A percentile compares a stretch with the other conserved stretches of the same genome.
Conservation (phyloP, 2,113 vertebrate genomes). For the Miniopterus natalensis region DNA sequence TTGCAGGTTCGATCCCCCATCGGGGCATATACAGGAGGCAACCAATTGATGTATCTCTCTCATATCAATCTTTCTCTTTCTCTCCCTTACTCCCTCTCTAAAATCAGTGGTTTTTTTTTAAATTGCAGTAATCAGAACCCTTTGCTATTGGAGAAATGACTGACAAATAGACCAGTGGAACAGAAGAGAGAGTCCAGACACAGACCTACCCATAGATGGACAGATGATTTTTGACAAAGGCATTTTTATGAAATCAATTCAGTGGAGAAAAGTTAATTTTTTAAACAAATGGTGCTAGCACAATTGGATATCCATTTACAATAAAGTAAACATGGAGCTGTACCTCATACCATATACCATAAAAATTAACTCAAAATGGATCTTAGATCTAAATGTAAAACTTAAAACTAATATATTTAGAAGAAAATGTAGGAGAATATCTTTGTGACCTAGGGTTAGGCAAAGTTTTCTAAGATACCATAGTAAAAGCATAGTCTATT, state of each 20-base stretch:
- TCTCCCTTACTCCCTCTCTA: too few species aligned
- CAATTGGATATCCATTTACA: neutral
- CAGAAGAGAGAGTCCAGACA: neutral
- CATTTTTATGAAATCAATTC: neutral
- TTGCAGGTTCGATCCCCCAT: too few species aligned
- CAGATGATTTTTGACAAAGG: neutral
- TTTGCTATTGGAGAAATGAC: neutral
- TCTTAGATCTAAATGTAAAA: neutral
- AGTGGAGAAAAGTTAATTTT: neutral
- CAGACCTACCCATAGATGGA: neutral
- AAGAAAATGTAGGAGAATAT: neutral
- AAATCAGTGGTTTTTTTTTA: too few species aligned
- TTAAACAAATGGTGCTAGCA: neutral
- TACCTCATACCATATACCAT: neutral
- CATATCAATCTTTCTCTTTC: too few species aligned
- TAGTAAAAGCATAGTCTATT: neutral
- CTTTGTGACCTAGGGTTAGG: neutral
- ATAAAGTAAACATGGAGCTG: neutral
- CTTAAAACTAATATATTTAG: neutral
- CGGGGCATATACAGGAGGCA: too few species aligned
- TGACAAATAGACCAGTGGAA: neutral
- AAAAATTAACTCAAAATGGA: neutral
- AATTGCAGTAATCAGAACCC: too few species aligned
- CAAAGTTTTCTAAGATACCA: neutral
- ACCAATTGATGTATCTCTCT: too few species aligned